phyloP scores from a whole-genome alignment of 2,113 vertebrate genomes.

The Euleptes europaea region DNA sequence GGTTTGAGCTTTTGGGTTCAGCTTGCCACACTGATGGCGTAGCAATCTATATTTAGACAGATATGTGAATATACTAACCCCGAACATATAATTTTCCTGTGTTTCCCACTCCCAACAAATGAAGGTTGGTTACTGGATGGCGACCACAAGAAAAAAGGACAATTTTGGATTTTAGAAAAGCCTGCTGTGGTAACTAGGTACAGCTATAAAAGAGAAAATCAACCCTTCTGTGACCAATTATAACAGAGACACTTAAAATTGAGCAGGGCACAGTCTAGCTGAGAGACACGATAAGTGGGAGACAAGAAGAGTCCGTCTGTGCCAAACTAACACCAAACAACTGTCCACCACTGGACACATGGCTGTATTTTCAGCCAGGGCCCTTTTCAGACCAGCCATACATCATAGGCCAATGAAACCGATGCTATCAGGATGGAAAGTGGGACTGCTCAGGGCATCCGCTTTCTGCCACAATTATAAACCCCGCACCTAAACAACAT shows the following conservation, averaged over 20 bases:
- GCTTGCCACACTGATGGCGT: neutral
- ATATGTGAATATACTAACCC: neutral
- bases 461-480: neutral
- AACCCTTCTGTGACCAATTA: constrained; percentile 48
- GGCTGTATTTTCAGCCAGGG: constrained; percentile 31
- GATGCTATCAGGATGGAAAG: neutral
- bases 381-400: neutral
- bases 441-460: neutral
- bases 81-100: constrained; percentile 18
- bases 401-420: constrained; percentile 6
- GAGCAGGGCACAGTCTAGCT: constrained; percentile 55
- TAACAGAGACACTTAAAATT: constrained; percentile 66
- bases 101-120: constrained; percentile 43
- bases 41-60: neutral
- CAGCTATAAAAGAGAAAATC: constrained; percentile 42
- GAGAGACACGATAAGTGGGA: constrained; percentile 45
- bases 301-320: constrained; percentile 26
- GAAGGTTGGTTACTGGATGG: neutral
- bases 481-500: neutral
- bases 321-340: constrained; percentile 47
- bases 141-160: constrained; percentile 7
- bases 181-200: constrained; percentile 56
- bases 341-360: constrained; percentile 33
- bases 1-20: neutral
- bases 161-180: constrained; percentile 18